phyloP scores from a whole-genome alignment of 1,140 invertebrate genomes.

The Yoshiicerus persimilis region DNA sequence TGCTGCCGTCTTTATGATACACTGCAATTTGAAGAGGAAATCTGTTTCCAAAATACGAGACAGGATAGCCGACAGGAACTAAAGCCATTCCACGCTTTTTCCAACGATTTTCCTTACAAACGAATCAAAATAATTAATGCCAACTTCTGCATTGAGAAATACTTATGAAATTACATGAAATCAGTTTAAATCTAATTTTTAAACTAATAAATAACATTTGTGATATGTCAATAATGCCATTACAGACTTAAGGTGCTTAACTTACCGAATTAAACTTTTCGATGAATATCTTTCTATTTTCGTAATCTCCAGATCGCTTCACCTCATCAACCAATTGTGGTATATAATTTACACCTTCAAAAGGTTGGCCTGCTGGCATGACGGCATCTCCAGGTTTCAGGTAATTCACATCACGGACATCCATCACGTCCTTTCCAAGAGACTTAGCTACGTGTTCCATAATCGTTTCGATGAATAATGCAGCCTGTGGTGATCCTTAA shows the following conservation, averaged over 20 bases:
- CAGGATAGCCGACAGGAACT: conserved; percentile 66
- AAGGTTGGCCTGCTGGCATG: conserved; percentile 62
- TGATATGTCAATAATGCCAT: too few species aligned
- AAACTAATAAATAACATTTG: too few species aligned
- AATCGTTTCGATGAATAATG: conserved; percentile 70
- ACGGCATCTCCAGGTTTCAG: conserved; percentile 66
- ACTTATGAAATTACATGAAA: too few species aligned
- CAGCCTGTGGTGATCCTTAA: conserved; percentile 59
- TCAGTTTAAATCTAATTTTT: too few species aligned
- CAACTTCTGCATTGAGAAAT: too few species aligned
- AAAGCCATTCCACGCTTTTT: conserved; percentile 72
- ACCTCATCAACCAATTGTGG: conserved; percentile 34
- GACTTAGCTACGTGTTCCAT: conserved; percentile 68
- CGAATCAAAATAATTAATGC: neutral
- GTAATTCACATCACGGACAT: conserved; percentile 62
- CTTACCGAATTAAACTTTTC: conserved; percentile 54
- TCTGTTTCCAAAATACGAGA: conserved; percentile 56
- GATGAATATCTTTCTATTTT: conserved; percentile 63
- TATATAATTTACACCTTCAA: conserved; percentile 51
- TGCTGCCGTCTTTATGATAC: conserved; percentile 63
- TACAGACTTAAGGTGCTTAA: too few species aligned
- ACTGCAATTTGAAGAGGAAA: conserved; percentile 59
- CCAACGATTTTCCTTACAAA: conserved; percentile 66
- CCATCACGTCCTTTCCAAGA: conserved; percentile 72
- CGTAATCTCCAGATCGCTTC: conserved; percentile 64